Evolutionary conservation across 2,797 vertebrate species (phyloP), one percentile per base, ranked within the genome.

Genomic region (Malurus splendens): DNA sequence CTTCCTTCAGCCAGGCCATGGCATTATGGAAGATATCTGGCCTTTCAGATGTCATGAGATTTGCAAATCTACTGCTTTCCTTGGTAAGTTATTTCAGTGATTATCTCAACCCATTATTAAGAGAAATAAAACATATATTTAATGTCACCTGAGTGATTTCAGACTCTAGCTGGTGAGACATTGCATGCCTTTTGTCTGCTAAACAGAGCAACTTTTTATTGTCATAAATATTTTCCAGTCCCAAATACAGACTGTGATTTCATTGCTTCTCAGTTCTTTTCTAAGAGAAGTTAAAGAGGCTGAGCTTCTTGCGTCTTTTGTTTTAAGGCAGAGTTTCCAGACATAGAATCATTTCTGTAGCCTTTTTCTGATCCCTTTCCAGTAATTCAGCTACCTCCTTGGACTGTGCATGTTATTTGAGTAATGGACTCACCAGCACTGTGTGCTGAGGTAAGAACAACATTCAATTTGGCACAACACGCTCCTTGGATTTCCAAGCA

Each of bases 311-410:
- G 84, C 4, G 7, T 39, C 50, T 82, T 86, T 82, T 80, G 55
- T 88, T 92, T 82, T 71, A 77, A 85, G 48, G 42, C 50, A 90
- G 65, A 74, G 65, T 94, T 93, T 91, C 88, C 86, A 94, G 88
- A 82, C 84, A 68, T 82, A 64, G 56, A 88, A 67, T 85, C n/a
- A 93, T 62, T 85, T 33, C 52, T 86, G 41, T 32, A 90, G 52
- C 27, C 33, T 90, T 94, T 88, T 94, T 88, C 57, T 82, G 68
- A 91, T 90, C 25, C 24, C 14, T 75, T 85, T 90, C 82, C 79
- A 92, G 45, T 36, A 64, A 77, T 89, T 72, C 84, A 81, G 55
- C 66, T 88, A 42, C 67, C 56, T 91, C 22, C 51, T 75, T 90
- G 75, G 50, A 28, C 41, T 83, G 30, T 80, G 25, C 18, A 4